Evolutionary conservation across 2,113 vertebrate genomes (phyloP), one percentile per base, ranked within the genome.

Genomic region (Myrmophylax atrothorax): DNA sequence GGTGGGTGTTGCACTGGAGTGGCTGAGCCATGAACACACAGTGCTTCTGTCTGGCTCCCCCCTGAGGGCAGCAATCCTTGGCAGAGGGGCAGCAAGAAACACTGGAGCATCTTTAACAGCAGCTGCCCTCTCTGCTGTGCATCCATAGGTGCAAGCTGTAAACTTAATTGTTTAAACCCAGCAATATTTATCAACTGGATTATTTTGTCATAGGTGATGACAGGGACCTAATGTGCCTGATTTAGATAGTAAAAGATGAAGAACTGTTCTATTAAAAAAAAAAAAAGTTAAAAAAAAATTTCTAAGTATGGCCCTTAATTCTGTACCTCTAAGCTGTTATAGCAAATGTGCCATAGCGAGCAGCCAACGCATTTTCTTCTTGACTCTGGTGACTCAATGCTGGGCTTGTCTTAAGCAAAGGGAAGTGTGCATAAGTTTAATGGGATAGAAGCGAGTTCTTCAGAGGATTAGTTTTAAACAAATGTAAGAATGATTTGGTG

Each of bases 101-200:
- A 7, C 5, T 0, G 0, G 44, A 44, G 12, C 23, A 31, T 38
- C 56, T 49, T 49, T 23, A 70, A 63, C 14, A 33, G 66, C 47
- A 84, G 19, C 76, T 67, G 68, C 20, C 14, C 29, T 74, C 69
- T 62, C 47, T 70, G 47, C 87, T 73, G 49, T 26, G 24, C 0
- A 0, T 20, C 35, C 35, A 3, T 0, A 37, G 58, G 26, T 44
- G 42, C 72, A 72, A 80, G 37, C 28, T 73, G 17, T 56, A 6
- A 53, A 22, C 35, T 59, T 25, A 25, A 37, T 35, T 50, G 10
- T 0, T 49, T 49, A 67, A 75, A 89, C 25, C 3, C 50, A 38
- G 50, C 29, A 67, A 9, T 35, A 53, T 85, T 56, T 25, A 46
- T 70, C 75, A 69, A 4, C 25, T 9, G 31, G 18, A 25, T 28